Conservation (phyloP, 23 tunicate genomes). For the Botrylloides violaceus region DNA sequence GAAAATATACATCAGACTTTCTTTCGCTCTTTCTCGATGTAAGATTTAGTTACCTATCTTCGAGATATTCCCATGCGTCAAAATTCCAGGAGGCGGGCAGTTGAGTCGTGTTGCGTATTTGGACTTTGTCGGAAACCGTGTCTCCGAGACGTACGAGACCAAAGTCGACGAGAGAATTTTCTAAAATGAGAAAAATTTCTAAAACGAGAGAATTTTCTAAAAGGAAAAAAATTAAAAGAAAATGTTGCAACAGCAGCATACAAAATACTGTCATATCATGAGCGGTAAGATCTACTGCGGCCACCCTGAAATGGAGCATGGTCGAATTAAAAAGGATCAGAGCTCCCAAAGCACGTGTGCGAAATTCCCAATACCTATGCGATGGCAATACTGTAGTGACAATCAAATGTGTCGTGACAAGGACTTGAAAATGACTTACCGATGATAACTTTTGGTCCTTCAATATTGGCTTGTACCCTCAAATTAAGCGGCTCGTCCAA, state of each 20-base stretch:
- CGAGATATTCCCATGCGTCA: constrained; percentile 7
- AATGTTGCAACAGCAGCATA: background rate
- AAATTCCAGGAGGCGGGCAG: constrained; percentile 74
- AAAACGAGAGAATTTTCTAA: too few relatives aligned
- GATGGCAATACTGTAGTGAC: too few relatives aligned
- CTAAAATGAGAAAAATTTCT: too few relatives aligned
- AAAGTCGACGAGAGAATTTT: constrained; percentile 42
- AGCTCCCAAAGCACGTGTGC: too few relatives aligned
- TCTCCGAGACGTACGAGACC: constrained; percentile 52
- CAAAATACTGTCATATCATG: too few relatives aligned
- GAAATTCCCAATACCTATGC: too few relatives aligned
- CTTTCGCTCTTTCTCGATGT: too few relatives aligned
- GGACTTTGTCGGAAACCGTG: constrained; percentile 27
- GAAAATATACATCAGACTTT: background rate
- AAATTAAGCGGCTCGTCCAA: constrained; percentile 45
- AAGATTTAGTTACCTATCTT: too few relatives aligned
- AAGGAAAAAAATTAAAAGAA: background rate
- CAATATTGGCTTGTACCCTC: constrained; percentile 36
- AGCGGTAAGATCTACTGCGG: too few relatives aligned
- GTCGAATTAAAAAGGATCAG: too few relatives aligned
- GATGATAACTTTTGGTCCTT: constrained; percentile 68
- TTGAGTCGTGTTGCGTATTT: constrained; percentile 74
- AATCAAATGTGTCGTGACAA: background rate
- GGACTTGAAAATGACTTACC: constrained; percentile 42
- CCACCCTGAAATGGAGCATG: too few relatives aligned